Evolutionary conservation across 2,888 invertebrate species (phyloP).

Genomic region (Dendrolimus pini): DNA sequence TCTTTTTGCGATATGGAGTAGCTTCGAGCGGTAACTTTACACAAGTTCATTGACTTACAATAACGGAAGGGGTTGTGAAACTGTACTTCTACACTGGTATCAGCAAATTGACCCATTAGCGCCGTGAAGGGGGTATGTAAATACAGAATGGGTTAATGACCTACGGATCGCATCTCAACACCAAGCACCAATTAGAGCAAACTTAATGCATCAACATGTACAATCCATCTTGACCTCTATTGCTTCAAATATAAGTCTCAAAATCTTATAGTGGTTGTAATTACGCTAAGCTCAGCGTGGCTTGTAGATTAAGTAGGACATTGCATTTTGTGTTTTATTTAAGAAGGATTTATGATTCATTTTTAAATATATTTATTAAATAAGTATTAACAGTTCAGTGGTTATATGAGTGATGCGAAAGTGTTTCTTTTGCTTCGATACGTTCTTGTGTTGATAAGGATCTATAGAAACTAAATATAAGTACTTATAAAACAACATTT

Average conservation of each 20-base stretch:
- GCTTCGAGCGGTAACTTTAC: too few species aligned
- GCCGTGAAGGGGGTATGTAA: slow-evolving; percentile 8
- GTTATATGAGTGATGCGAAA: too few species aligned
- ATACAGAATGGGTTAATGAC: slow-evolving; percentile 36
- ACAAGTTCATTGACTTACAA: neutral
- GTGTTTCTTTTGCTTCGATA: too few species aligned
- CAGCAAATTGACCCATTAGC: neutral
- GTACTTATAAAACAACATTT: too few species aligned
- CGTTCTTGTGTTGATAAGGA: too few species aligned
- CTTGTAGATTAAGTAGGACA: neutral
- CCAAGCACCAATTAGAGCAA: slow-evolving; percentile 34
- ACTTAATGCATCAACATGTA: slow-evolving; percentile 10
- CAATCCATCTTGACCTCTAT: neutral
- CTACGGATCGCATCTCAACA: slow-evolving; percentile 32
- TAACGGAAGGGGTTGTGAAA: neutral
- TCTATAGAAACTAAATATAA: too few species aligned
- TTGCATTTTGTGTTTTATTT: too few species aligned
- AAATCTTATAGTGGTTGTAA: neutral
- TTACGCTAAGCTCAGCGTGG: neutral
- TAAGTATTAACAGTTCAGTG: too few species aligned
- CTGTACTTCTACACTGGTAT: neutral
- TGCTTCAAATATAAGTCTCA: neutral
- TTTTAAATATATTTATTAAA: too few species aligned
- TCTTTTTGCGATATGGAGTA: too few species aligned
- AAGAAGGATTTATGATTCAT: too few species aligned